Evolutionary conservation across 2,888 invertebrate genomes (phyloP), one percentile per base, ranked within the genome.

Genomic region (Neoascia interrupta): DNA sequence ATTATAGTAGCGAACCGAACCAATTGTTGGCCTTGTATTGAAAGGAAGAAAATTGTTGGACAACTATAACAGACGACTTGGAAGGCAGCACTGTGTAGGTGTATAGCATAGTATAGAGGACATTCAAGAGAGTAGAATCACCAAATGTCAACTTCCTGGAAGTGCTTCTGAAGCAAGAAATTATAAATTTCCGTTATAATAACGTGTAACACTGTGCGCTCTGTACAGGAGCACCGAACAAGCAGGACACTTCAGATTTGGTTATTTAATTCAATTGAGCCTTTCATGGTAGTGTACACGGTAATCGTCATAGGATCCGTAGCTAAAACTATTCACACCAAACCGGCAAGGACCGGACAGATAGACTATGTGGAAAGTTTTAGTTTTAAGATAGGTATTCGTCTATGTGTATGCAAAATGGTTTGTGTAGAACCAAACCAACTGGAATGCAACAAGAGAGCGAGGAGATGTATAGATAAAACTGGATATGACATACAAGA

Each of bases 61-160:
- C 79, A 79, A 79, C 73, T 66, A 68, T 73, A 73, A 66, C 79
- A 79, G 79, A 79, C 73, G 21, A 31, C 10, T 31, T 31, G 18
- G 37, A 10, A 37, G 37, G 16, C 41, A 5, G 16, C 3, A 19
- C 4, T 34, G 34, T 28, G 26, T 26, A 11, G 53, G 36, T 31
- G 41, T 26, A 2, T 6, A 11, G 2, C 15, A 21, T 16, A 23
- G 43, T n/a, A 23, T 16, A 21, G 11, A 16, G 47, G 23, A 23
- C 21, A 10, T 47, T 11, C 23, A 18, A 34, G 31, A 39, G 34
- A 11, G 18, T 13, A 2, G 43, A 58, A 53, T 72, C 79, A 79
- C 79, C 79, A 79, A 79, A 79, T 79, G 79, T 73, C 79, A 79
- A 79, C 79, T 79, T 79, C 79, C 79, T 73, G 79, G 79, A 79